These are phyloP conservation scores for Mormyrops attenuatus DNA, from an alignment of 2,797 vertebrate species.

Conservation along the genomic window DNA sequence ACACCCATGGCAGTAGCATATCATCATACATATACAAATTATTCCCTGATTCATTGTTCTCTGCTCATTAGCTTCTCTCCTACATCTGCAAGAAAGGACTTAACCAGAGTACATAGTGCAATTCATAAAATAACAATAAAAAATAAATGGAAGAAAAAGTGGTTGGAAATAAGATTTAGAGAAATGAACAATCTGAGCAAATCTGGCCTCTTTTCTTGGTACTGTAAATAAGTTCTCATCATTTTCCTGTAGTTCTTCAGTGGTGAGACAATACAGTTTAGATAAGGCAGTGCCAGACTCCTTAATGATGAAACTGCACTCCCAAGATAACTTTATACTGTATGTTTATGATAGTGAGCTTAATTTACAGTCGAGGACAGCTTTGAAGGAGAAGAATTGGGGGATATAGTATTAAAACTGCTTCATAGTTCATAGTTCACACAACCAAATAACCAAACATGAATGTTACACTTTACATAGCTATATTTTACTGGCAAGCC, in stretches of 20 bases:
- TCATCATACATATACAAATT: neutral
- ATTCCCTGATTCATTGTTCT: neutral
- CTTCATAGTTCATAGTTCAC: neutral
- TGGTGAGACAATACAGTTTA: neutral
- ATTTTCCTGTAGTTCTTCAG: neutral
- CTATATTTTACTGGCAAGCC: neutral
- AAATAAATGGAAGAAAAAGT: neutral
- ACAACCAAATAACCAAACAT: neutral
- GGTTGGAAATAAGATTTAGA: neutral
- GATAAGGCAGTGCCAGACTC: neutral
- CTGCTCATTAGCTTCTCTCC: neutral
- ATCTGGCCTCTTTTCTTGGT: neutral
- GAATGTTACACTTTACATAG: neutral
- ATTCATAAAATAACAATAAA: neutral
- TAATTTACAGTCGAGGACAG: neutral
- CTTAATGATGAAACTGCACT: slow-evolving; percentile 7
- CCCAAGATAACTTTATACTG: neutral
- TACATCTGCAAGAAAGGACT: neutral
- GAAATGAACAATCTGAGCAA: neutral
- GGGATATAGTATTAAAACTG: neutral
- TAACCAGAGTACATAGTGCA: neutral
- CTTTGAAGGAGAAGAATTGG: neutral
- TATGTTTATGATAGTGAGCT: neutral
- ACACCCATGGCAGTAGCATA: neutral
- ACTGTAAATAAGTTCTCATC: neutral